Conservation (phyloP, 2,888 invertebrate species). For the Drosophila barbarae region DNA sequence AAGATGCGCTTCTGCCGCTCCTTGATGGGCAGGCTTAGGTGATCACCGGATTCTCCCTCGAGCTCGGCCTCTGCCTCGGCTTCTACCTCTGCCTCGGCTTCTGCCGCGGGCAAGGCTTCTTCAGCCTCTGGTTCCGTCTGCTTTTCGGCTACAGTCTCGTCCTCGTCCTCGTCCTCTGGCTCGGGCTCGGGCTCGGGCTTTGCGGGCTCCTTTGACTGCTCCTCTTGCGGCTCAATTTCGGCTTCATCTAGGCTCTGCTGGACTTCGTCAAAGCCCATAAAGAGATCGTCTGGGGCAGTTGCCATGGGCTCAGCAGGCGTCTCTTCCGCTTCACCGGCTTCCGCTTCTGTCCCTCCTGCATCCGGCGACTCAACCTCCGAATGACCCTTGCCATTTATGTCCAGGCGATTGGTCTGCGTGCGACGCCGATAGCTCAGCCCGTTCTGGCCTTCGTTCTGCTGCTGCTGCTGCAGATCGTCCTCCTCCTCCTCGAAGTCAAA, state of each 20-base stretch:
- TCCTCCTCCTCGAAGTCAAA: slow-evolving; percentile 90
- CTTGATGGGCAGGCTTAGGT: slow-evolving; percentile 75
- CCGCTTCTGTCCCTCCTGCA: not conserved
- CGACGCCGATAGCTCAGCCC: slow-evolving; percentile 49
- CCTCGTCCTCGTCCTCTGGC: not conserved
- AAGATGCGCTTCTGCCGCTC: slow-evolving; percentile 79
- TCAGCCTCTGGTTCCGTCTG: not conserved
- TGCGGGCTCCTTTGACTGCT: not conserved
- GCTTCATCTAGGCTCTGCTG: not conserved
- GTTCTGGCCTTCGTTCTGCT: slow-evolving; percentile 42
- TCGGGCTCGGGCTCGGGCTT: too few relatives aligned
- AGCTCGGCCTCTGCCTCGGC: not conserved
- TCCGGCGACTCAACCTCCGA: slow-evolving; percentile 9
- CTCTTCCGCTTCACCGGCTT: not conserved
- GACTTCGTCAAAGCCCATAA: slow-evolving; percentile 45
- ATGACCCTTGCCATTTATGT: slow-evolving; percentile 2
- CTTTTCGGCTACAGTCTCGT: not conserved
- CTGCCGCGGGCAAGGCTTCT: not conserved
- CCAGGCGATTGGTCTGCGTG: slow-evolving; percentile 19
- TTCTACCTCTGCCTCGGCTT: not conserved
- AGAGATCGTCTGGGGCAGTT: slow-evolving; percentile 6
- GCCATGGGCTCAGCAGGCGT: not conserved
- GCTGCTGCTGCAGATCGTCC: slow-evolving; percentile 32
- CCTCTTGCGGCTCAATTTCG: not conserved
- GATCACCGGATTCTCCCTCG: slow-evolving; percentile 10